Evolutionary conservation across 2,888 invertebrate species (phyloP).

Genomic region (Neoascia interrupta): DNA sequence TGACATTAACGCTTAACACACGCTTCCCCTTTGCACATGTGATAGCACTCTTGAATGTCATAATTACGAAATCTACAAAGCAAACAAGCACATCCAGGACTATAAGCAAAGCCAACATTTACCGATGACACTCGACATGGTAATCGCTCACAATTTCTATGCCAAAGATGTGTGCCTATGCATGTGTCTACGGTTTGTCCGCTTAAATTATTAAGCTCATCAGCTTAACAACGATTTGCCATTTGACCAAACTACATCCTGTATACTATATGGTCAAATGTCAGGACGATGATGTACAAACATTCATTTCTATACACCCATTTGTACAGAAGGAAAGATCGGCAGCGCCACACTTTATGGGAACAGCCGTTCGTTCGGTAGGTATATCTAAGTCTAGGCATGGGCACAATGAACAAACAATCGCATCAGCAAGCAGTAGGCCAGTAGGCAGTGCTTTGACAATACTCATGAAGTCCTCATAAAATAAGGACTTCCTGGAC

Average conservation of each 20-base stretch:
- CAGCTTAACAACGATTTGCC: constrained; percentile 44
- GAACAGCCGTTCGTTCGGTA: no score
- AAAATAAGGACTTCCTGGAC: constrained; percentile 26
- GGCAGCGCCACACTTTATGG: no score
- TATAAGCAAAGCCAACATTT: constrained; percentile 21
- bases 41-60: constrained; percentile 15
- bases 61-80: constrained; percentile 16
- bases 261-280: constrained; percentile 32
- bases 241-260: constrained; percentile 27
- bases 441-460: constrained; percentile 29
- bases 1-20: no score
- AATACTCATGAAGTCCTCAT: constrained; percentile 39
- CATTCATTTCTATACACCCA: background rate
- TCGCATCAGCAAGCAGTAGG: constrained; percentile 43
- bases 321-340: background rate
- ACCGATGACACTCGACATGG: constrained; percentile 27
- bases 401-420: constrained; percentile 40
- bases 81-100: constrained; percentile 17
- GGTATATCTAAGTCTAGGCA: no score
- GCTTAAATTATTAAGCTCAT: constrained; percentile 41
- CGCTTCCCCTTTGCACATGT: background rate
- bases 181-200: background rate
- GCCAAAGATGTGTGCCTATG: background rate
- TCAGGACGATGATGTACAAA: constrained; percentile 8
- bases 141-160: constrained; percentile 37